These are phyloP conservation scores for Limnephilus marmoratus DNA, from an alignment of 2,888 invertebrate genomes.

Conservation along the genomic window DNA sequence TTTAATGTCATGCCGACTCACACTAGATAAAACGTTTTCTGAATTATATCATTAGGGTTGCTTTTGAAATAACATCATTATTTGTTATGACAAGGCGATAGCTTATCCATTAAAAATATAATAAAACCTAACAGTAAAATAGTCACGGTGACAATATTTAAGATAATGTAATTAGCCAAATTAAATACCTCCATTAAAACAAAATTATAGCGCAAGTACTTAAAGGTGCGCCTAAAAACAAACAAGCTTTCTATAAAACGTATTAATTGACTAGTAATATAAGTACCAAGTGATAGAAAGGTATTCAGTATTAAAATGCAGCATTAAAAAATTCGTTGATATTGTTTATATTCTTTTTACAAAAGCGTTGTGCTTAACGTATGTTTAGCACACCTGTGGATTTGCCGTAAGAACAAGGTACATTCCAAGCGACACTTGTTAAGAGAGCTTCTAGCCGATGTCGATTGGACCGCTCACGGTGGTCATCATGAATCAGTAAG, in stretches of 20 bases:
- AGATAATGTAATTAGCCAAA: background rate
- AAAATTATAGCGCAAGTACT: background rate
- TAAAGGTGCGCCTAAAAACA: background rate
- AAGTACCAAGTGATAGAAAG: background rate
- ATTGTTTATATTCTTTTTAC: background rate
- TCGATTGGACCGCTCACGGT: constrained; percentile 3
- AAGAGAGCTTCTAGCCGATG: background rate
- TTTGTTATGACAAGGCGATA: background rate
- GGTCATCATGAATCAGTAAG: constrained; percentile 18
- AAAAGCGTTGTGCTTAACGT: background rate
- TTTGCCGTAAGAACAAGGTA: constrained; percentile 20
- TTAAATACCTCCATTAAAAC: background rate
- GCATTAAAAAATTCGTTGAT: background rate
- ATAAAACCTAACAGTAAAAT: background rate
- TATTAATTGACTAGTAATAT: background rate
- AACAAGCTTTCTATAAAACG: background rate
- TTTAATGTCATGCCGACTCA: background rate
- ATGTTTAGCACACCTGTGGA: constrained; percentile 35
- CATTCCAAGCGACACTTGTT: constrained; percentile 4
- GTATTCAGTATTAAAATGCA: background rate
- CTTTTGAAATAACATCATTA: background rate
- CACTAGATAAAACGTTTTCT: background rate
- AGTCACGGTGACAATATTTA: background rate
- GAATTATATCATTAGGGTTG: background rate
- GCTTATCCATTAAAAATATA: background rate